Percentiles rank a stretch among this genome's conserved stretches.
These are phyloP conservation scores for Tetramorium bicarinatum DNA, from an alignment of 2,888 invertebrate genomes.

Conservation along the genomic window DNA sequence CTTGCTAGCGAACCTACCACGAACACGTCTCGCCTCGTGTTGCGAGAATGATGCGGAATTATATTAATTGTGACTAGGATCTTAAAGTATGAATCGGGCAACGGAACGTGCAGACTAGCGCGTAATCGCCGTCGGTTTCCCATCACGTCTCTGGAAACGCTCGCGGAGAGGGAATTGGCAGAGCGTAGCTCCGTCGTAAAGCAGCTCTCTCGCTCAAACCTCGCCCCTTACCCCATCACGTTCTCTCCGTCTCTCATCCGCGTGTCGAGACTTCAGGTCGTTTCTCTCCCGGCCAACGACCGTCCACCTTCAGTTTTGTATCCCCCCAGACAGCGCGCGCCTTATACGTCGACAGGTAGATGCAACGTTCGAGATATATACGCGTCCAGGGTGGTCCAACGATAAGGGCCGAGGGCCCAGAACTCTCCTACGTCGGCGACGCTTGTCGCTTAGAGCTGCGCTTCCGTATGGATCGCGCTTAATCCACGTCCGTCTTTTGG, in stretches of 20 bases:
- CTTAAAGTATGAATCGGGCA: slow-evolving; percentile 7
- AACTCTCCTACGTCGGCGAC: neutral
- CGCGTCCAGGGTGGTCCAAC: slow-evolving; percentile 49
- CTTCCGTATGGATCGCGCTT: slow-evolving; percentile 17
- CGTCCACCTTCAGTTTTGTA: slow-evolving; percentile 70
- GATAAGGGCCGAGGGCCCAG: slow-evolving; percentile 29
- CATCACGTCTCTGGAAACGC: slow-evolving; percentile 32
- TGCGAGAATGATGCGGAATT: neutral
- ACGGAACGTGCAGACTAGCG: neutral
- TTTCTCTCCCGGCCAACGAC: slow-evolving; percentile 76
- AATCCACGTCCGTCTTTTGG: neutral
- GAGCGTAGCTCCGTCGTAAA: slow-evolving; percentile 67
- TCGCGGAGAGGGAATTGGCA: slow-evolving; percentile 61
- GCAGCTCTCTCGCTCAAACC: slow-evolving; percentile 48
- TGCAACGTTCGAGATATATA: slow-evolving; percentile 52
- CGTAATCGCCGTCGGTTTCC: slow-evolving; percentile 28
- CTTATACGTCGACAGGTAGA: slow-evolving; percentile 58
- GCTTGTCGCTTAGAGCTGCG: slow-evolving; percentile 13
- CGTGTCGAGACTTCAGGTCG: slow-evolving; percentile 65
- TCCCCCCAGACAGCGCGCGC: slow-evolving; percentile 49
- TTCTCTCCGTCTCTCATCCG: slow-evolving; percentile 27
- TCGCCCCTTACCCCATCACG: neutral
- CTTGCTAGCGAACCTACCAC: neutral
- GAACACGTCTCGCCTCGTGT: neutral
- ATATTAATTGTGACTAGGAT: slow-evolving; percentile 5